Evolutionary conservation across 1,140 invertebrate species (phyloP).

Genomic region (Drosophila parvula): DNA sequence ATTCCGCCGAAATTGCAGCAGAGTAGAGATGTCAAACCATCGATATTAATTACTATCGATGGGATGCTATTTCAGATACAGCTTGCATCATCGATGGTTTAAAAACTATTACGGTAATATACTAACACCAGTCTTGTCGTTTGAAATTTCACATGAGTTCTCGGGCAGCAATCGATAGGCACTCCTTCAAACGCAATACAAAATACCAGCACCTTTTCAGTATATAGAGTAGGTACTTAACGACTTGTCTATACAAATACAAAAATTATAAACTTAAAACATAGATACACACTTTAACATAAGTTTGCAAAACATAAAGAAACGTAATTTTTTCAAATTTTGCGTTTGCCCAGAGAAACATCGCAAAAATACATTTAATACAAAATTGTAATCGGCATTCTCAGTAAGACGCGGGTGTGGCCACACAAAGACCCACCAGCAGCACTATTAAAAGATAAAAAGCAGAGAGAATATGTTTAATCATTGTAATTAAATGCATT

Average conservation of each 20-base stretch:
- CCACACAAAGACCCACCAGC: slow-evolving; percentile 13
- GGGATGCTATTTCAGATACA: too few species aligned
- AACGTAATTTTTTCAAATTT: slow-evolving; percentile 1
- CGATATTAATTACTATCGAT: too few species aligned
- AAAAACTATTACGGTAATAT: too few species aligned
- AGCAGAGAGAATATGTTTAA: slow-evolving; percentile 7
- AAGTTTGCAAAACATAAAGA: neutral
- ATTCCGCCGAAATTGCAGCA: slow-evolving; percentile 26
- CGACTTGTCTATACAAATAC: too few species aligned
- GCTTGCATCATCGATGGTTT: too few species aligned
- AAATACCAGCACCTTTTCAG: too few species aligned
- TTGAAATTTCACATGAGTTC: too few species aligned
- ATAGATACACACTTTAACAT: neutral
- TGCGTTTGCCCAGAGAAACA: neutral
- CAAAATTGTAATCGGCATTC: slow-evolving; percentile 10
- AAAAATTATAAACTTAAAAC: neutral
- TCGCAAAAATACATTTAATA: neutral
- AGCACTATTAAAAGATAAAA: slow-evolving; percentile 6
- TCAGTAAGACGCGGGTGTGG: slow-evolving; percentile 3
- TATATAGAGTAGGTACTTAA: too few species aligned
- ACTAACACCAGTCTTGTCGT: too few species aligned
- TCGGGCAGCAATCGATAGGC: too few species aligned
- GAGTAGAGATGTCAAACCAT: too few species aligned
- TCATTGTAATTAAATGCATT: slow-evolving; percentile 7
- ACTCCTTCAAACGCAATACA: too few species aligned